Conservation (phyloP, 1,140 invertebrate species). For the Drosophila oshimai region DNA sequence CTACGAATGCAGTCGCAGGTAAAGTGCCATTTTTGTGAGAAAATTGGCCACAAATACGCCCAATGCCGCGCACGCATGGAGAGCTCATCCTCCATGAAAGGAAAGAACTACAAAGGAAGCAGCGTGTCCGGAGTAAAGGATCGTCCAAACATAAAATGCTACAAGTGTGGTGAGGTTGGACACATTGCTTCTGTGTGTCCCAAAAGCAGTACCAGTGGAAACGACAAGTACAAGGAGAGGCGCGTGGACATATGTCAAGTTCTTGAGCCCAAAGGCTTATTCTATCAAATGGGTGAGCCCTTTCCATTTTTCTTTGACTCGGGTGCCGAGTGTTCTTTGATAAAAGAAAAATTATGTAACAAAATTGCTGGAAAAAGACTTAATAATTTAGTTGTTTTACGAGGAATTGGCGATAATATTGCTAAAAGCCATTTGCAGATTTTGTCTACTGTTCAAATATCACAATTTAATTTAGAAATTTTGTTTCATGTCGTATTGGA, state of each 20-base stretch:
- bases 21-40: constrained; percentile 21
- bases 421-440: no score
- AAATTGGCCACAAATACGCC: constrained; percentile 15
- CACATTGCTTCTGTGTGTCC: background rate
- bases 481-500: no score
- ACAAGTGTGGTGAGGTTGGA: background rate
- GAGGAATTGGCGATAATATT: background rate
- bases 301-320: no score
- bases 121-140: background rate
- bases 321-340: background rate
- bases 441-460: no score
- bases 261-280: background rate
- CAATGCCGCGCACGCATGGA: background rate
- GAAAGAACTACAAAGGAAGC: background rate
- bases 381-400: background rate
- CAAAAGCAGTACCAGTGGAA: background rate
- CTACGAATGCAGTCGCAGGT: background rate
- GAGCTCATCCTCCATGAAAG: background rate
- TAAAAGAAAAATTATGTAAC: background rate
- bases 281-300: background rate
- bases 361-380: background rate
- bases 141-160: background rate
- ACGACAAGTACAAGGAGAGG: background rate
- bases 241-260: background rate
- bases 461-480: no score